Percentiles rank a stretch among this genome's conserved stretches.
Evolutionary conservation across 2,113 vertebrate species (phyloP).

Genomic region (Panthera leo): DNA sequence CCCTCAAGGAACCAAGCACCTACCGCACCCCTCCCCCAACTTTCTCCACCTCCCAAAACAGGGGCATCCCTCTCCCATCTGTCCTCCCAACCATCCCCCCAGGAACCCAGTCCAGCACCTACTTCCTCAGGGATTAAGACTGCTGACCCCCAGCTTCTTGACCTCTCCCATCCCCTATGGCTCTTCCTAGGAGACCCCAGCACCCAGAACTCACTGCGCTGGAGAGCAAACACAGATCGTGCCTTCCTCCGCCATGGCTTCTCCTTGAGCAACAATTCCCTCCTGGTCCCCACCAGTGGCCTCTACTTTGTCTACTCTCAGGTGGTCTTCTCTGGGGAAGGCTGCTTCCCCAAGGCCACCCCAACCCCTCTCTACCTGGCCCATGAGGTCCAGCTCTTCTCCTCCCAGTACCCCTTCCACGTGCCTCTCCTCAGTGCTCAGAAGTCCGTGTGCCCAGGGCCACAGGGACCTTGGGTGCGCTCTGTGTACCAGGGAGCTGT

Average conservation of each 20-base stretch:
- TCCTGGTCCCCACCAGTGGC: constrained; percentile 72
- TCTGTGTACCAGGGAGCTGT: constrained; percentile 77
- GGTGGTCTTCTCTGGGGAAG: constrained; percentile 70
- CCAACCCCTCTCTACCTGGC: constrained; percentile 53
- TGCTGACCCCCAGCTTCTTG: neutral
- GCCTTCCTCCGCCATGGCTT: constrained; percentile 76
- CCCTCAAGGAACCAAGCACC: neutral
- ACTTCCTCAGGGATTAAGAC: neutral
- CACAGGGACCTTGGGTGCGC: constrained; percentile 64
- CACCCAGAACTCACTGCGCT: constrained; percentile 33
- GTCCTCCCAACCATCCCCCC: neutral
- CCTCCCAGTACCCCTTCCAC: constrained; percentile 53
- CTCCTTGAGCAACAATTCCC: constrained; percentile 74
- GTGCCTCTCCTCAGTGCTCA: constrained; percentile 74
- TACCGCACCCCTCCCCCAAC: neutral
- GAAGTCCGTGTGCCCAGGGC: constrained; percentile 66
- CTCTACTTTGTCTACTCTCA: constrained; percentile 81
- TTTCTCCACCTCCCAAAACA: neutral
- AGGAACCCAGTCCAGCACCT: neutral
- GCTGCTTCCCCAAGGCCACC: neutral
- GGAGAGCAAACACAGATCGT: constrained; percentile 57
- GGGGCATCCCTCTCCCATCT: neutral
- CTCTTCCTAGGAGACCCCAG: constrained; percentile 67
- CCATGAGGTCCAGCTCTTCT: constrained; percentile 74
- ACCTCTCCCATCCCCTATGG: neutral